A percentile compares a stretch with the other conserved stretches of the same genome.
Evolutionary conservation across 1,140 invertebrate species (phyloP).

Genomic region (Pantala flavescens): DNA sequence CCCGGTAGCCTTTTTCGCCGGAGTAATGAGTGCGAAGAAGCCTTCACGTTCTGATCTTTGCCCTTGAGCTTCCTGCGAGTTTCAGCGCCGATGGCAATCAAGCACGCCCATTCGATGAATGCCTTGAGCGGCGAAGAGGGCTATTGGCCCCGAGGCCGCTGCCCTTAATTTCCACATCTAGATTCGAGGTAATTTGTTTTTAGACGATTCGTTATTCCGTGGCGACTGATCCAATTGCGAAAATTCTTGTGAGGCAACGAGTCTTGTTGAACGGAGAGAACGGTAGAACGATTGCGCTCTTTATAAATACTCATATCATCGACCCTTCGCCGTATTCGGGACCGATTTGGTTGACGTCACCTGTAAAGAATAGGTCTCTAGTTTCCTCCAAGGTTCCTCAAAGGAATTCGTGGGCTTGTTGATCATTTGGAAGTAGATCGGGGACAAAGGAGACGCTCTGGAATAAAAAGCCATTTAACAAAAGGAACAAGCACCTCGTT

Average conservation of each 20-base stretch:
- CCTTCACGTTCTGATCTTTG: slow-evolving; percentile 9
- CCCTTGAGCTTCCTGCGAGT: background rate
- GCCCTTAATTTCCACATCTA: slow-evolving; percentile 9
- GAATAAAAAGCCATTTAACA: no score
- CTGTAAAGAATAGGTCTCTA: no score
- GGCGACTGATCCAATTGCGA: background rate
- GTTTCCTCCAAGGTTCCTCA: no score
- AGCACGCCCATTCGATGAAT: background rate
- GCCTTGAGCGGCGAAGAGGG: background rate
- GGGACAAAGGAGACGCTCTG: no score
- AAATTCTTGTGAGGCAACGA: background rate
- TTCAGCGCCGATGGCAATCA: slow-evolving; percentile 7
- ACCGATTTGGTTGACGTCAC: no score
- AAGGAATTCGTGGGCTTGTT: no score
- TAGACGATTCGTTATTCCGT: background rate
- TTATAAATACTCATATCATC: no score
- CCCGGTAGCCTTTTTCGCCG: background rate
- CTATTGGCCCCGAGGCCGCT: background rate
- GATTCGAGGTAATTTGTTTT: background rate
- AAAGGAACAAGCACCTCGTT: background rate
- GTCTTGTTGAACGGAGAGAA: no score
- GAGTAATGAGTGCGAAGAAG: slow-evolving; percentile 8
- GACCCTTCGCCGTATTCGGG: no score
- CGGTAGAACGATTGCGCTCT: no score
- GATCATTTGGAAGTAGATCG: no score